A percentile compares a stretch with the other conserved stretches of the same genome.
phyloP scores from a whole-genome alignment of 2,888 invertebrate genomes.

The Clanis bilineata region DNA sequence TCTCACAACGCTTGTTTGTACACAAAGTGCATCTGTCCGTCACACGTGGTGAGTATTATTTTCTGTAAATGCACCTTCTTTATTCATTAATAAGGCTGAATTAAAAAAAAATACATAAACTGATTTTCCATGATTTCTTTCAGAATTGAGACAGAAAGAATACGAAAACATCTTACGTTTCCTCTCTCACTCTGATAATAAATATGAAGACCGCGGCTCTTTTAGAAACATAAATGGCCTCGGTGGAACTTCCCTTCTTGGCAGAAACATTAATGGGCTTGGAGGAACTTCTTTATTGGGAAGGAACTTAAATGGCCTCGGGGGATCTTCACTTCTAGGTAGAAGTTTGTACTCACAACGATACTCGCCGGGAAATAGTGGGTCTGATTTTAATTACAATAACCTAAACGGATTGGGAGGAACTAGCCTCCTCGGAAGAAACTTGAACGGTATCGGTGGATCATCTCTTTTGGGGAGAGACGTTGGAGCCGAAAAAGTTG shows the following conservation, averaged over 20 bases:
- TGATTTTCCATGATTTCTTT: slow-evolving; percentile 37
- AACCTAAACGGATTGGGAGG: slow-evolving; percentile 45
- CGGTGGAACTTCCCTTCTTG: slow-evolving; percentile 39
- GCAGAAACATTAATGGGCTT: slow-evolving; percentile 39
- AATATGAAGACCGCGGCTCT: slow-evolving; percentile 36
- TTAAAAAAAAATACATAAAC: neutral
- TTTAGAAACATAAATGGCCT: slow-evolving; percentile 34
- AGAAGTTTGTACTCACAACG: slow-evolving; percentile 34
- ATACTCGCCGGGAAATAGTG: slow-evolving; percentile 26
- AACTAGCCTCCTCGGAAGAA: slow-evolving; percentile 41
- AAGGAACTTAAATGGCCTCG: slow-evolving; percentile 37
- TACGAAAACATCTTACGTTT: slow-evolving; percentile 60
- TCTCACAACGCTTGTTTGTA: slow-evolving; percentile 38
- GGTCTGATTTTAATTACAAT: slow-evolving; percentile 40
- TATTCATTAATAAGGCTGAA: neutral
- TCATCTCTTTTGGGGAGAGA: slow-evolving; percentile 45
- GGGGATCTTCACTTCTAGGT: slow-evolving; percentile 37
- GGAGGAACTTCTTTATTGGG: slow-evolving; percentile 42
- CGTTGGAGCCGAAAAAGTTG: slow-evolving; percentile 40
- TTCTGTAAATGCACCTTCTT: slow-evolving; percentile 19
- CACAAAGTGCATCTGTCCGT: slow-evolving; percentile 32
- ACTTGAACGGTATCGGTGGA: slow-evolving; percentile 46
- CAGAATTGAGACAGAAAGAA: slow-evolving; percentile 63
- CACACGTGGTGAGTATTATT: slow-evolving; percentile 45
- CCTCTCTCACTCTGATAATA: slow-evolving; percentile 53